Percentiles rank a stretch among this genome's conserved stretches.
Conservation (phyloP, 2,797 vertebrate genomes). For the Enteromius anoplus region DNA sequence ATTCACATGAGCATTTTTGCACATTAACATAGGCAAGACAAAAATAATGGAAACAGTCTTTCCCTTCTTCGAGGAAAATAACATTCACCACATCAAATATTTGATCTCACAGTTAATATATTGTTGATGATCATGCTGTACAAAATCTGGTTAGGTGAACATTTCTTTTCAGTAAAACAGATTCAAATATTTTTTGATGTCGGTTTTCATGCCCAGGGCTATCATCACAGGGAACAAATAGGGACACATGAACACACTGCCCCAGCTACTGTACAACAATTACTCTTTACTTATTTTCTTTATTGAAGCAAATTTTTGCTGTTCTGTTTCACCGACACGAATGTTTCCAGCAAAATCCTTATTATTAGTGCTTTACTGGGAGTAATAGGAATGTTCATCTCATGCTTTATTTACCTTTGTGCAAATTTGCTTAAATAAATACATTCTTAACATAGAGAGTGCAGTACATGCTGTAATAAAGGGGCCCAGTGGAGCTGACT, state of each 20-base stretch:
- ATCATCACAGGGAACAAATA: not conserved
- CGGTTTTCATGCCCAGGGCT: not conserved
- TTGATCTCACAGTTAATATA: not conserved
- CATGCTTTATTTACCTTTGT: conserved; percentile 25
- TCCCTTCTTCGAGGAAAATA: not conserved
- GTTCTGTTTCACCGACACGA: not conserved
- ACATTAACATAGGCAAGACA: conserved; percentile 3
- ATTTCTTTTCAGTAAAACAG: not conserved
- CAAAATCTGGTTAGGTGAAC: not conserved
- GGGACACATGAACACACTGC: not conserved
- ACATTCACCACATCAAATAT: not conserved
- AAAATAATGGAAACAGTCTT: not conserved
- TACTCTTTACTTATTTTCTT: not conserved
- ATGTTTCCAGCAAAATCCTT: not conserved
- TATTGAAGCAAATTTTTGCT: not conserved
- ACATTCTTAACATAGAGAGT: not conserved
- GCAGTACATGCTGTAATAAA: not conserved
- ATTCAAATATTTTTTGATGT: not conserved
- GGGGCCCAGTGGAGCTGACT: not conserved
- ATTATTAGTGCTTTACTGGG: not conserved
- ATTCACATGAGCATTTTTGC: conserved; percentile 15
- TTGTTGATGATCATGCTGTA: not conserved
- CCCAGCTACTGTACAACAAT: not conserved
- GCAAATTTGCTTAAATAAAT: conserved; percentile 25
- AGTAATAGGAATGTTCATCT: conserved; percentile 4